phyloP scores from a whole-genome alignment of 2,113 vertebrate species.

The Daubentonia madagascariensis region DNA sequence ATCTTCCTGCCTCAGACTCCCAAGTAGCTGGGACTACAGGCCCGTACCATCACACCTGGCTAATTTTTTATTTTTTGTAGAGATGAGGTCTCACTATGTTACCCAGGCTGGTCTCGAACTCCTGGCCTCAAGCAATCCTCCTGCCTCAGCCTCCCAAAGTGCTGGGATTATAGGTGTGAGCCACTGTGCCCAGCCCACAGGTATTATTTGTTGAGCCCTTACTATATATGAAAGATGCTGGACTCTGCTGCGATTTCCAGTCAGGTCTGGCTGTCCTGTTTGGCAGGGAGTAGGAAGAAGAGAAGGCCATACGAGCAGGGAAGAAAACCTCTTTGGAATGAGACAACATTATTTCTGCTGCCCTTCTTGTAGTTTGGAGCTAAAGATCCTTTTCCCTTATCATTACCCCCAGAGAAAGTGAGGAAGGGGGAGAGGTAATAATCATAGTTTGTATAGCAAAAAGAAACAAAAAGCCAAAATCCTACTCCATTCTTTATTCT shows the following conservation, averaged over 20 bases:
- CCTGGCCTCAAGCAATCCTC: no score
- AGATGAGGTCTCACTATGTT: no score
- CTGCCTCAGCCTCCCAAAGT: no score
- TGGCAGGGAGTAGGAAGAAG: not conserved
- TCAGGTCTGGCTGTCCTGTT: rapidly evolving
- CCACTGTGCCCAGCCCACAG: no score
- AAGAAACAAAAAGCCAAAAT: not conserved
- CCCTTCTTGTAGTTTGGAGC: not conserved
- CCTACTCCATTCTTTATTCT: not conserved
- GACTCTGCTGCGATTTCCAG: not conserved
- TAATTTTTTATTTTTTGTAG: no score
- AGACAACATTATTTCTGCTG: not conserved
- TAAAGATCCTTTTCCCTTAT: not conserved
- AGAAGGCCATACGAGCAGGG: not conserved
- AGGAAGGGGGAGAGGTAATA: not conserved
- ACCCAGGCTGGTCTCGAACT: no score
- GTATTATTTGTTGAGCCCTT: not conserved
- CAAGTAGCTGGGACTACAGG: no score
- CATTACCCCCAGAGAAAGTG: not conserved
- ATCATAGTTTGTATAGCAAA: not conserved
- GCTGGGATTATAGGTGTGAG: no score
- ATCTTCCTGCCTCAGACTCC: no score
- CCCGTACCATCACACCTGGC: no score
- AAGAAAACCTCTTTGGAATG: not conserved
- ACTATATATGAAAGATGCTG: not conserved